These are phyloP conservation scores for Uria aalge DNA, from an alignment of 2,113 vertebrate species.

Conservation along the genomic window DNA sequence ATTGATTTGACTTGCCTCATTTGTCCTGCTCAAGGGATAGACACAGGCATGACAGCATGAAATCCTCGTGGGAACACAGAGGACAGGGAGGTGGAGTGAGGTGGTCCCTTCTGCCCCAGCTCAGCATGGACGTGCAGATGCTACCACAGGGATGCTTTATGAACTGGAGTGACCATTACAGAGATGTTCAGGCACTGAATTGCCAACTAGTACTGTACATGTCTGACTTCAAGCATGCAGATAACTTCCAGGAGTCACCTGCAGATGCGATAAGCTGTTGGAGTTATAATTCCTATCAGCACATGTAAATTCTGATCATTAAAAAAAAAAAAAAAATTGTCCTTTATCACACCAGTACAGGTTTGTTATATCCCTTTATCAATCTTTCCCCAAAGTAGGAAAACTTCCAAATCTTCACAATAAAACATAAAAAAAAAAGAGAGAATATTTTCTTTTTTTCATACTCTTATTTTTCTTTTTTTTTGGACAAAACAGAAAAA, in stretches of 20 bases:
- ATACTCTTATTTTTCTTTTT: not conserved
- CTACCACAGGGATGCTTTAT: not conserved
- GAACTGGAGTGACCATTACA: not conserved
- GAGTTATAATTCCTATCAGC: not conserved
- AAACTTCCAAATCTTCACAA: not conserved
- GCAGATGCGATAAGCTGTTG: not conserved
- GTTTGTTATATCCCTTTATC: not conserved
- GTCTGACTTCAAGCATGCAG: not conserved
- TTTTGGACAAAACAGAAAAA: not conserved
- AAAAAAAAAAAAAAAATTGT: not conserved
- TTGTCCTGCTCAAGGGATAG: not conserved
- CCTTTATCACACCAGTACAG: not conserved
- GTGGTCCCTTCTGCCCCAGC: not conserved
- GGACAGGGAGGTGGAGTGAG: not conserved
- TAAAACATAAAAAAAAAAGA: not conserved
- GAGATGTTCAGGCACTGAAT: not conserved
- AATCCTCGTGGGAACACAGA: not conserved
- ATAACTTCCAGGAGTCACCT: not conserved
- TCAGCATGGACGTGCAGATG: not conserved
- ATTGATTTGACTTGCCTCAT: not conserved
- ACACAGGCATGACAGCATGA: not conserved
- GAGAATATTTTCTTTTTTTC: not conserved
- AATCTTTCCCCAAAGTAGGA: not conserved
- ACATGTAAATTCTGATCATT: not conserved
- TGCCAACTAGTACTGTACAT: not conserved